Base-by-base conservation (phyloP, 2,888 invertebrate species). In the Galerucella pusilla region DNA sequence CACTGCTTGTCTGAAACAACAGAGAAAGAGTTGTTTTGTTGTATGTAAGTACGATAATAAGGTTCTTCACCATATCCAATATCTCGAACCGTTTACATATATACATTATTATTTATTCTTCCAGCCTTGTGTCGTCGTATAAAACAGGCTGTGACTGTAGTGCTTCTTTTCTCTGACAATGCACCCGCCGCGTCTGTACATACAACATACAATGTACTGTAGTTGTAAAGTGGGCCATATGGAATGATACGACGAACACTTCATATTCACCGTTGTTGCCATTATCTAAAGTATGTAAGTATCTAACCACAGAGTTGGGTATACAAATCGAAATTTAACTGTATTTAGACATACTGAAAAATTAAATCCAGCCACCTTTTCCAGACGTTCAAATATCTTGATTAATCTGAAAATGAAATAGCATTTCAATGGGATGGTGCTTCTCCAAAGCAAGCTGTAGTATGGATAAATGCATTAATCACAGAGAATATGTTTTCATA, bases 181-280 rank as follows among this genome's bases (percentile, higher is more conserved):
- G 69, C 57, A 69, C 54, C 57, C 52, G 54, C 52, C 57, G 54
- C 49, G 45, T 28, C 46, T 46, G 46, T 71, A 64, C 70, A 52
- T 63, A 54, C 61, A 64, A 64, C 70, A 52, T 63, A 54, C 61
- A 64, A 61, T 57, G 60, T 49, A 49, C 59, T 42, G 71, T 71
- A 59, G 71, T 71, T 65, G 65, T 66, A 72, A 73, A 73, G 73
- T 73, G 73, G 73, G 68, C 73, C 73, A 73, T 73, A 73, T 73
- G 73, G 68, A 73, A 73, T 73, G 64, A 67, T 60, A 46, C 45
- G 66, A 46, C 46, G 64, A 65, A 46, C 64, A 65, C 64, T 46
- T 20, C 20, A 65, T 7, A 20, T 57, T 57, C 46, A 45, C 9
- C 63, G 16, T n/a, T 63, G 63, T 63, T 63, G 63, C 63, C 63